phyloP scores from a whole-genome alignment of 2,113 vertebrate species.

The Mormyrus iriodes region DNA sequence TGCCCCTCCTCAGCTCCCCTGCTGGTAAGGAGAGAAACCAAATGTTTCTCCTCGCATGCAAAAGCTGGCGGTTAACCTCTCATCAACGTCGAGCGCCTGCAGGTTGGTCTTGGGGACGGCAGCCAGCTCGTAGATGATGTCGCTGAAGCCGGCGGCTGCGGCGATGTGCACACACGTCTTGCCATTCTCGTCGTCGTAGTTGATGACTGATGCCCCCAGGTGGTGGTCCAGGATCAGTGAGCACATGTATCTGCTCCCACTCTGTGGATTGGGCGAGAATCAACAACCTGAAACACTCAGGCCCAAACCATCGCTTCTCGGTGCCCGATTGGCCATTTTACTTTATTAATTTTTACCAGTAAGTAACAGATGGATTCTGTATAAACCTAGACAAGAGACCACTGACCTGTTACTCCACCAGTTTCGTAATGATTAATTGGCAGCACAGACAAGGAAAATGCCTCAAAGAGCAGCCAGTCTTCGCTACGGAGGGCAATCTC shows the following conservation, averaged over 20 bases:
- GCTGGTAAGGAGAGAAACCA: not conserved
- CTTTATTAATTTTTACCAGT: not conserved
- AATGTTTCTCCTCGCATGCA: not conserved
- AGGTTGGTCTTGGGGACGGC: conserved; percentile 75
- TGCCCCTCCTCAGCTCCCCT: not conserved
- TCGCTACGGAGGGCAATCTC: not conserved
- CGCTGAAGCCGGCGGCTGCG: conserved; percentile 67
- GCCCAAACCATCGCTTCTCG: not conserved
- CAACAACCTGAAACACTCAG: not conserved
- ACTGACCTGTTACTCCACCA: not conserved
- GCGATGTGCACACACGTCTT: conserved; percentile 79
- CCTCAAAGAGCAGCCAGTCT: accelerated
- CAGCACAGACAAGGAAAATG: not conserved
- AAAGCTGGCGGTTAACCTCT: conserved; percentile 60
- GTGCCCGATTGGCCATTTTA: not conserved
- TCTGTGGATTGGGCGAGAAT: conserved; percentile 53
- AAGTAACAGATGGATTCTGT: not conserved
- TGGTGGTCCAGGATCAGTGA: conserved; percentile 76
- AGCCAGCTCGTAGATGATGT: conserved; percentile 75
- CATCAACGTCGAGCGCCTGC: conserved; percentile 80
- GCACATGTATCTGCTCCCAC: conserved; percentile 72
- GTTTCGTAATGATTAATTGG: not conserved
- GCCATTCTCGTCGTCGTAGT: conserved; percentile 78
- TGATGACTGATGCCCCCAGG: conserved; percentile 74
- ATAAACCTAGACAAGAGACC: not conserved